phyloP scores from a whole-genome alignment of 1,140 invertebrate genomes.

The Pogonomyrmex barbatus region DNA sequence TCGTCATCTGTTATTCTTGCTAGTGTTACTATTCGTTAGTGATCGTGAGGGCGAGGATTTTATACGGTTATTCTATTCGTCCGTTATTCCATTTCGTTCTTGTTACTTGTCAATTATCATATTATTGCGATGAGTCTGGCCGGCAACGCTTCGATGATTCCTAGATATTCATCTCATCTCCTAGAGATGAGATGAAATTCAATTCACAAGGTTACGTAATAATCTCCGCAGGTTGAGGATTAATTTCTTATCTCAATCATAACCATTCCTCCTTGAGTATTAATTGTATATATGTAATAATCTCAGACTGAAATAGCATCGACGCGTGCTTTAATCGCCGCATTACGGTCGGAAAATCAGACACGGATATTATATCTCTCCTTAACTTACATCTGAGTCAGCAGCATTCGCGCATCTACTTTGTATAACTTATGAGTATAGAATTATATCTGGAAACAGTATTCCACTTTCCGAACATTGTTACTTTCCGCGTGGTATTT shows the following conservation, averaged over 20 bases:
- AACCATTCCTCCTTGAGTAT: conserved; percentile 21
- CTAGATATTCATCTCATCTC: too few species aligned
- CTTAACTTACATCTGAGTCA: conserved; percentile 4
- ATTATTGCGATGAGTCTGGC: neutral
- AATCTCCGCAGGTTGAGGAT: neutral
- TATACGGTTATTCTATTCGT: neutral
- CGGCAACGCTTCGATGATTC: conserved; percentile 33
- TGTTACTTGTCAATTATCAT: neutral
- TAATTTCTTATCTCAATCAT: conserved; percentile 29
- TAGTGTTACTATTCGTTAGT: neutral
- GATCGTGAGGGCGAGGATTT: conserved; percentile 26
- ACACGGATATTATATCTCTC: conserved; percentile 8
- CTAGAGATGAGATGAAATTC: conserved; percentile 64
- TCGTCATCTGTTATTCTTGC: conserved; percentile 26
- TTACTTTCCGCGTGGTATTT: conserved; percentile 30
- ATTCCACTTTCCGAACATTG: neutral
- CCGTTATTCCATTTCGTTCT: too few species aligned
- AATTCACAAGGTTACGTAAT: conserved; percentile 51
- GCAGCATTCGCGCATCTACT: neutral
- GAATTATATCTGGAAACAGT: conserved; percentile 7
- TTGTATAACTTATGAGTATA: neutral
- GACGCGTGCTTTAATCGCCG: conserved; percentile 16
- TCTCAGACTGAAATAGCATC: conserved; percentile 5
- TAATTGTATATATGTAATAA: neutral
- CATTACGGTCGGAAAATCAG: neutral